Evolutionary conservation across 1,140 invertebrate genomes (phyloP).

Genomic region (Rhyacophila brunnea): DNA sequence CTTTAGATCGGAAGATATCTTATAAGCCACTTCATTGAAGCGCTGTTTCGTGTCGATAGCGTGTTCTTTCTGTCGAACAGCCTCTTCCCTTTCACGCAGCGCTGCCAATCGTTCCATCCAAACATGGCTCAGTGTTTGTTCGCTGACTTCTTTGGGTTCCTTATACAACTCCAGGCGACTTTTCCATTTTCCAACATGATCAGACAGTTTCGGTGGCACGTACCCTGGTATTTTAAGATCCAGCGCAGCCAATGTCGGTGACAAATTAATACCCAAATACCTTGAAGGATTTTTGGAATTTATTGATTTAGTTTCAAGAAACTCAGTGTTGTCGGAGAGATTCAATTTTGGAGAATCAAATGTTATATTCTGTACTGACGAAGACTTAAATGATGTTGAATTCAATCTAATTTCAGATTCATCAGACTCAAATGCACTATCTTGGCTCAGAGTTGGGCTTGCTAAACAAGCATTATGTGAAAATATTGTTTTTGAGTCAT

Average conservation of each 20-base stretch:
- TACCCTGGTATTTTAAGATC: conserved; percentile 51
- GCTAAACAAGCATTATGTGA: background rate
- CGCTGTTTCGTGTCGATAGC: conserved; percentile 48
- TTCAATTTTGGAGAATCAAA: conserved; percentile 28
- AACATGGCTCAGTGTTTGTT: conserved; percentile 48
- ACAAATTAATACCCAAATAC: conserved; percentile 34
- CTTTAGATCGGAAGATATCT: conserved; percentile 19
- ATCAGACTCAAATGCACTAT: conserved; percentile 34
- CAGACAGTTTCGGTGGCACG: conserved; percentile 42
- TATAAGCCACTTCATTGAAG: conserved; percentile 20
- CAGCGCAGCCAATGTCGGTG: conserved; percentile 48
- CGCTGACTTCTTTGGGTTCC: conserved; percentile 45
- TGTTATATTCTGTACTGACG: conserved; percentile 36
- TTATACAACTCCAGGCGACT: conserved; percentile 38
- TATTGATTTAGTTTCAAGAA: conserved; percentile 14
- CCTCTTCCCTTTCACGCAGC: conserved; percentile 47
- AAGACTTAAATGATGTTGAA: conserved; percentile 38
- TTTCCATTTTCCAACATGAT: conserved; percentile 42
- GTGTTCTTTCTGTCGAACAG: conserved; percentile 47
- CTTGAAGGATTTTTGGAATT: background rate
- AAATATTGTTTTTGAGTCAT: conserved; percentile 21
- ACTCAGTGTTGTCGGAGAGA: background rate
- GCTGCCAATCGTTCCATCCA: conserved; percentile 50
- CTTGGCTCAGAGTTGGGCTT: conserved; percentile 10
- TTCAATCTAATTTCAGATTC: conserved; percentile 34